Base-by-base conservation (phyloP, 1,140 invertebrate genomes). In the Drosophila albomicans region DNA sequence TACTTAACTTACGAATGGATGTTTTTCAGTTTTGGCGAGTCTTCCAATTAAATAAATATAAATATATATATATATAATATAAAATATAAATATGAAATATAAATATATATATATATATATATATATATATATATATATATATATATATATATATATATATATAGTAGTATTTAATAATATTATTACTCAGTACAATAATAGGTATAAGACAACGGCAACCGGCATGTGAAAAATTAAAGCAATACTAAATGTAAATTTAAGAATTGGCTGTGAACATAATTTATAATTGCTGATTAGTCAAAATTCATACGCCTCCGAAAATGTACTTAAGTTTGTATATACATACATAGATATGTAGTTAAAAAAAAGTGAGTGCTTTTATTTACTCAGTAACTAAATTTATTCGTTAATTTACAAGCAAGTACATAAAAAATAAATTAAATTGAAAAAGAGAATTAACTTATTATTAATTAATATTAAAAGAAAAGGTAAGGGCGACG, bases 241-340 rank as follows among this genome's bases (percentile, higher is more conserved):
- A 66, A 73, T 68, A 80, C 63, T 54, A 45, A 64, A 32, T 81
- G 51, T 73, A 79, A 20, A 70, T 85, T 74, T 80, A 78, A 57
- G 48, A 81, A 87, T 87, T 82, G 82, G 82, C 82, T 87, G 82
- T 87, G 82, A 87, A 88, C 73, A 86, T 71, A 66, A 46, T 87
- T 38, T 66, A 73, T 82, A 63, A 79, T 48, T 54, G 68, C 78
- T 78, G 52, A 54, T 46, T 74, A 64, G 76, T 67, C 69, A 67
- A 46, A 46, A 52, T 32, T n/a, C 25, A 52, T 62, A 63, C 13
- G 32, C 48, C 10, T 35, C n/a, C 25, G 11, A 5, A 45, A 30
- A 28, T 51, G 51, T 8, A 66, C 35, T 25, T 38, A 4, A 56
- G 3, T 45, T 56, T n/a, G 25, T 65, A 25, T 11, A 48, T 16